Evolutionary conservation across 2,113 vertebrate species (phyloP).

Genomic region (Tauraco erythrolophus): DNA sequence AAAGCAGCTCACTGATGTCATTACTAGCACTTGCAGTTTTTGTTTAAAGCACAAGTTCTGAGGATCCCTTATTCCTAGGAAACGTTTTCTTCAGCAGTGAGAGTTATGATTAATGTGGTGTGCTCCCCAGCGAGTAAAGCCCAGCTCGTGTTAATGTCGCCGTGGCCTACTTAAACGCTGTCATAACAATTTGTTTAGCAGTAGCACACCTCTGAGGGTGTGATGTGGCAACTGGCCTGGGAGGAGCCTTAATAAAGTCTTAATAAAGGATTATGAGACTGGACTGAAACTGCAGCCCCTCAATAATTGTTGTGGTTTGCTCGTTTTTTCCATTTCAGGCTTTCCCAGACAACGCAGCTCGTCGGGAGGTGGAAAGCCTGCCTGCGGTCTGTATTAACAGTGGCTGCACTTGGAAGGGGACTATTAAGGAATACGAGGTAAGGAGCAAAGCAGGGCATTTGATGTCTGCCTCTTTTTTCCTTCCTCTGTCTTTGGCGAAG

Average conservation of each 20-base stretch:
- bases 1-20: neutral
- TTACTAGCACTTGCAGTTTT: neutral
- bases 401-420: constrained; percentile 89
- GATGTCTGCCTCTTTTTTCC: neutral
- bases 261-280: neutral
- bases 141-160: neutral
- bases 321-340: constrained; percentile 73
- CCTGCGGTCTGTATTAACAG: constrained; percentile 86
- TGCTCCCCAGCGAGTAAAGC: neutral
- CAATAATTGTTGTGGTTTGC: neutral
- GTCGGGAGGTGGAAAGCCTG: constrained; percentile 90
- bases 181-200: neutral
- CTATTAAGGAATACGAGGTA: constrained; percentile 93
- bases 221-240: neutral
- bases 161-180: neutral
- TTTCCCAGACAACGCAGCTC: constrained; percentile 93
- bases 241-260: neutral
- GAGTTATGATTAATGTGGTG: neutral
- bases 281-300: neutral
- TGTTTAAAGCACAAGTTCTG: neutral
- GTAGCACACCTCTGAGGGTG: neutral
- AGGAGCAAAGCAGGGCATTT: neutral
- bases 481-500: neutral
- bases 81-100: neutral
- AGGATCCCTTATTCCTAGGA: neutral